phyloP scores from a whole-genome alignment of 92 coral and sea anemone genomes.

The Epizoanthus ramosus region DNA sequence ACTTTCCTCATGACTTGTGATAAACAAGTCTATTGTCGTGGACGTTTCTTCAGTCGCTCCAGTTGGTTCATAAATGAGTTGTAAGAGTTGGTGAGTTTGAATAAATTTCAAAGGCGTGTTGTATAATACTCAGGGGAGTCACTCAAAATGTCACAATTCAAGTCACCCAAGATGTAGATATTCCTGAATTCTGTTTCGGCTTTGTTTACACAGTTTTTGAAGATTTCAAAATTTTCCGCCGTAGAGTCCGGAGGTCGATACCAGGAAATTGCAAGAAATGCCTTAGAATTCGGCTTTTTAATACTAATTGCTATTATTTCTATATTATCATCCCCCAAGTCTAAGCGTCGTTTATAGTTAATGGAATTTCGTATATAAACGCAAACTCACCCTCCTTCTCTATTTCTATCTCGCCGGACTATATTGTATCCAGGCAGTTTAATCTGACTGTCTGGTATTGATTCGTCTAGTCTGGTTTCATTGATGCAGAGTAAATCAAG shows the following conservation, averaged over 20 bases:
- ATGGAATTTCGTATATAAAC: constrained; percentile 18
- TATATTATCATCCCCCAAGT: constrained; percentile 12
- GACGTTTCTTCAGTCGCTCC: background rate
- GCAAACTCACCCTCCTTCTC: constrained; percentile 19
- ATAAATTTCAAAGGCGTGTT: background rate
- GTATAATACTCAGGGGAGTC: constrained; percentile 28
- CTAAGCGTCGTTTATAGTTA: background rate
- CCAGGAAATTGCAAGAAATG: constrained; percentile 4
- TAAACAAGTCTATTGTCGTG: background rate
- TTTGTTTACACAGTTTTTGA: constrained; percentile 28
- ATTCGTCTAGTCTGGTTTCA: background rate
- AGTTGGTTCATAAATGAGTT: background rate
- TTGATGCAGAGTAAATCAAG: background rate
- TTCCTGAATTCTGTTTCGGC: constrained; percentile 26
- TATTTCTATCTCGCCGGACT: background rate
- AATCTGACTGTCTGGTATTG: background rate
- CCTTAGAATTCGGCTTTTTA: constrained; percentile 7
- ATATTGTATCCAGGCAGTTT: background rate
- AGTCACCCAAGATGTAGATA: constrained; percentile 34
- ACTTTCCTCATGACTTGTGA: too few relatives aligned
- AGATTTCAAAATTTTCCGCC: background rate
- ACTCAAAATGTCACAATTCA: constrained; percentile 15
- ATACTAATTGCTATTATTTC: background rate
- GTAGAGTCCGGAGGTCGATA: constrained; percentile 12
- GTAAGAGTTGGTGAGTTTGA: background rate